A percentile compares a stretch with the other conserved stretches of the same genome.
Conservation (phyloP, 2,797 vertebrate species). For the Pangasius krempfi region DNA sequence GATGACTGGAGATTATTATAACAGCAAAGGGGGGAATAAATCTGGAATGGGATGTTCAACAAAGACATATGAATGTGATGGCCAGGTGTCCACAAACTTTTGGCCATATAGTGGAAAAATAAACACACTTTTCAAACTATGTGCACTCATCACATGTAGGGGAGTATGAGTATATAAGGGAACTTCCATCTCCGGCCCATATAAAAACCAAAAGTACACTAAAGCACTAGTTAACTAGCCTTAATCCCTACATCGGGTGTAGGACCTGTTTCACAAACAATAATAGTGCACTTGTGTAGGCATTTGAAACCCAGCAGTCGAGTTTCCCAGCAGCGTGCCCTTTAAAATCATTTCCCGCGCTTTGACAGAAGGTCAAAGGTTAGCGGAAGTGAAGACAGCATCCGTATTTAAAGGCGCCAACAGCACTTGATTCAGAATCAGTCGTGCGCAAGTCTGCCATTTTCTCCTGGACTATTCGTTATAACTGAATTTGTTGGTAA, state of each 20-base stretch:
- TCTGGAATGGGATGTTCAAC: too few relatives aligned
- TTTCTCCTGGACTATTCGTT: not conserved
- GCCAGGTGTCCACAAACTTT: not conserved
- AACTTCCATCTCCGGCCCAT: too few relatives aligned
- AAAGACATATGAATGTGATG: not conserved
- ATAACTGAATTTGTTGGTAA: not conserved
- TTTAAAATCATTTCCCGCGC: slow-evolving; percentile 79
- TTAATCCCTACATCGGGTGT: not conserved
- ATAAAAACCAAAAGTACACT: too few relatives aligned
- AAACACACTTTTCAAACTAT: not conserved
- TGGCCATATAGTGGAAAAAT: not conserved
- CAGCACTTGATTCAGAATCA: slow-evolving; percentile 59
- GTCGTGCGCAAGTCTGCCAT: slow-evolving; percentile 47
- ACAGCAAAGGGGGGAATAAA: too few relatives aligned
- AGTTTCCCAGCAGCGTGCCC: slow-evolving; percentile 49
- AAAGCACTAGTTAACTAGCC: too few relatives aligned
- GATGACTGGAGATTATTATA: too few relatives aligned
- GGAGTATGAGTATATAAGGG: too few relatives aligned
- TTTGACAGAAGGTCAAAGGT: slow-evolving; percentile 58
- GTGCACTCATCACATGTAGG: not conserved
- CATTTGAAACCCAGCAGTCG: not conserved
- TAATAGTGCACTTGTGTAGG: not conserved
- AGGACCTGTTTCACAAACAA: not conserved
- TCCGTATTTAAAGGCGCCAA: slow-evolving; percentile 84
- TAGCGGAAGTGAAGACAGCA: slow-evolving; percentile 73